Percentiles rank a stretch among this genome's conserved stretches.
Evolutionary conservation across 2,113 vertebrate genomes (phyloP).

Genomic region (Eretmochelys imbricata): DNA sequence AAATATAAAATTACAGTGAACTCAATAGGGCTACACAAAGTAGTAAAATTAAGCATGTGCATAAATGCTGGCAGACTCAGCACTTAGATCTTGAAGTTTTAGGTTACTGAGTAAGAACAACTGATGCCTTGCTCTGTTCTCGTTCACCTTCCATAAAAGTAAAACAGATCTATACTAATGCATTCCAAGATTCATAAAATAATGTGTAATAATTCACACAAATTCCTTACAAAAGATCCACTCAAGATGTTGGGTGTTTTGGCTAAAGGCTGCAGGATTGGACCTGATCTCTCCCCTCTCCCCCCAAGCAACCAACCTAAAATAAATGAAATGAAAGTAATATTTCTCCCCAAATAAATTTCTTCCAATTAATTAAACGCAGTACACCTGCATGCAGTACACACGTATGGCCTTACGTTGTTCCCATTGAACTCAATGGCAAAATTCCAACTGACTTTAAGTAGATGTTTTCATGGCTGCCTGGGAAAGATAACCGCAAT

Average conservation of each 20-base stretch:
- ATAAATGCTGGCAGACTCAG: not conserved
- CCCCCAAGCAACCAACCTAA: not conserved
- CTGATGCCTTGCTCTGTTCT: not conserved
- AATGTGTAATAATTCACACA: not conserved
- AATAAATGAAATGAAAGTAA: not conserved
- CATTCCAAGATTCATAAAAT: not conserved
- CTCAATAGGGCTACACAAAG: not conserved
- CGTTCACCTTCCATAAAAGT: not conserved
- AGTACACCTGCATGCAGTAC: not conserved
- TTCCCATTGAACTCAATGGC: not conserved
- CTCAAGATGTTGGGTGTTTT: not conserved
- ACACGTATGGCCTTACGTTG: not conserved
- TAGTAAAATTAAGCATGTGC: not conserved
- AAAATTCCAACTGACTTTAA: not conserved
- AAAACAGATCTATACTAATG: not conserved
- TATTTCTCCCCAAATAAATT: not conserved
- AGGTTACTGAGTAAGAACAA: not conserved
- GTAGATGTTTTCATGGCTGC: not conserved
- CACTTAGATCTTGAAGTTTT: not conserved
- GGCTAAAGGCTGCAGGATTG: not conserved
- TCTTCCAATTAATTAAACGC: not conserved
- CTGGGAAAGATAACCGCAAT: not conserved
- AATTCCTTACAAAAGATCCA: not conserved
- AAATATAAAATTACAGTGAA: not conserved
- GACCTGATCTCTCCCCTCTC: not conserved